These are phyloP conservation scores for Camponotus fellah DNA, from an alignment of 2,888 invertebrate genomes.

Conservation along the genomic window DNA sequence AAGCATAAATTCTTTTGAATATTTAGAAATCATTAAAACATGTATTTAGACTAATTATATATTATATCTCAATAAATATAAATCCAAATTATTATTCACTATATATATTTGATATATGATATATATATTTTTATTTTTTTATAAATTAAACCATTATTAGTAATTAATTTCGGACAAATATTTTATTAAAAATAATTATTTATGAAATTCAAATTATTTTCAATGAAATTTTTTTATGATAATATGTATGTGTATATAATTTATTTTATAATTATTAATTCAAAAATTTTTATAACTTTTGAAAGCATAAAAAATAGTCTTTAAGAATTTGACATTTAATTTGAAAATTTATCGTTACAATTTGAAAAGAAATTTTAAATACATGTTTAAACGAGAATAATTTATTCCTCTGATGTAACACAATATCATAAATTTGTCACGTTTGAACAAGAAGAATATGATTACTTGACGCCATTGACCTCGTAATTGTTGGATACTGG, in stretches of 20 bases:
- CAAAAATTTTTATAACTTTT: background rate
- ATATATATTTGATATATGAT: no score
- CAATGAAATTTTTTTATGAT: background rate
- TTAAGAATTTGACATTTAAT: background rate
- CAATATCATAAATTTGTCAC: slow-evolving; percentile 17
- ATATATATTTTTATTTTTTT: background rate
- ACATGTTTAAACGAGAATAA: background rate
- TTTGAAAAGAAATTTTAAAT: background rate
- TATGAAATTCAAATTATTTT: background rate
- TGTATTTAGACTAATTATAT: background rate
- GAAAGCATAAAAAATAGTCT: background rate
- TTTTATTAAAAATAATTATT: background rate
- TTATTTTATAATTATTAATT: background rate
- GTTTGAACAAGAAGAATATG: slow-evolving; percentile 1
- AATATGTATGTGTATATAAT: background rate
- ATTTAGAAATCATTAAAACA: background rate
- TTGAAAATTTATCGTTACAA: background rate
- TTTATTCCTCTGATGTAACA: slow-evolving; percentile 5
- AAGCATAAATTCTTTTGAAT: background rate
- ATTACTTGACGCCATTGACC: slow-evolving; percentile 26
- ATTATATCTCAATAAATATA: background rate
- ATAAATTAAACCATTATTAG: background rate
- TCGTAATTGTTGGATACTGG: background rate
- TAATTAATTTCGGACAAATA: background rate
- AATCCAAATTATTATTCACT: background rate